phyloP scores from a whole-genome alignment of 2,888 invertebrate species.

The Heliconius aoede region DNA sequence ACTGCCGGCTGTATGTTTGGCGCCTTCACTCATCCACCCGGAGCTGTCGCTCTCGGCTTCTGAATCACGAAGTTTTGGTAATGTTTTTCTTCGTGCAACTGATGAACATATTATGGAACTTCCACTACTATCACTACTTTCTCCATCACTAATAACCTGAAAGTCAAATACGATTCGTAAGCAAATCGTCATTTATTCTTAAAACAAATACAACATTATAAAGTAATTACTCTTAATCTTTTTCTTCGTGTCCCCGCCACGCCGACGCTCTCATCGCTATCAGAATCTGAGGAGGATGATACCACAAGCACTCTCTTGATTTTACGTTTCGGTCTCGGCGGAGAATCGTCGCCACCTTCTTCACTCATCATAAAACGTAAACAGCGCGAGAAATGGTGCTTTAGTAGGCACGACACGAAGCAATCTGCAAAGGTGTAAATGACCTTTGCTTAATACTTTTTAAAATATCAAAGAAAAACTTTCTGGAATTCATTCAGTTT shows the following conservation, averaged over 20 bases:
- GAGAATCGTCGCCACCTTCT: conserved; percentile 70
- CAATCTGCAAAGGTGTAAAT: conserved; percentile 74
- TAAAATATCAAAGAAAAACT: conserved; percentile 56
- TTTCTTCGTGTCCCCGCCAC: conserved; percentile 71
- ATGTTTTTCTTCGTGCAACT: conserved; percentile 63
- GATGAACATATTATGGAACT: conserved; percentile 63
- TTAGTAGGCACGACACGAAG: conserved; percentile 72
- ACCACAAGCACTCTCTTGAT: conserved; percentile 68
- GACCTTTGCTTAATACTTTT: conserved; percentile 66
- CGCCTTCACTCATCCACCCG: conserved; percentile 61
- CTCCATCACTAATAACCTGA: conserved; percentile 83
- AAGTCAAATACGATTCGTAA: conserved; percentile 51
- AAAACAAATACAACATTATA: conserved; percentile 3
- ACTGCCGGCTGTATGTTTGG: conserved; percentile 37
- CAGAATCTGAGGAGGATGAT: conserved; percentile 71
- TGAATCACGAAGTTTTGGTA: conserved; percentile 69
- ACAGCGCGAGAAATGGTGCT: conserved; percentile 56
- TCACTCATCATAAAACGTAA: conserved; percentile 71
- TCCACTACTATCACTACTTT: conserved; percentile 72
- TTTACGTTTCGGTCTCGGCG: conserved; percentile 66
- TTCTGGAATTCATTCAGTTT: conserved; percentile 63
- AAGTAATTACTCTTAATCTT: conserved; percentile 73
- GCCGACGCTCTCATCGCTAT: conserved; percentile 76
- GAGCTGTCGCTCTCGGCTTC: conserved; percentile 71
- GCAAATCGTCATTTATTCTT: neutral